Evolutionary conservation across 2,888 invertebrate species (phyloP).

Genomic region (Drosophila kanekoi): DNA sequence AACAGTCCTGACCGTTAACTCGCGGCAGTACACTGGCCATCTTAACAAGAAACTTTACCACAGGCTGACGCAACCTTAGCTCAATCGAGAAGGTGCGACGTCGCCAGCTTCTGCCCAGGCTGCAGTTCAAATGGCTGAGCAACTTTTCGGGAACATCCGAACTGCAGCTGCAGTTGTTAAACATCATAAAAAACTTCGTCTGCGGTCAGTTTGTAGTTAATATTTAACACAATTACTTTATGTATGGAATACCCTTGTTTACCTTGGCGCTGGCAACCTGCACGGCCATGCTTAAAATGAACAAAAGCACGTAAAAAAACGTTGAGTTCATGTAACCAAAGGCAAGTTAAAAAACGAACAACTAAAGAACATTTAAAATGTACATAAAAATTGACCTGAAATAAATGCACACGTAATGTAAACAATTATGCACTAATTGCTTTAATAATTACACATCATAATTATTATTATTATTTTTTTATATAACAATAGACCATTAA

Average conservation of each 20-base stretch:
- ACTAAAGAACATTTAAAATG: not conserved
- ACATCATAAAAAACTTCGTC: not conserved
- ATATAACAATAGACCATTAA: not conserved
- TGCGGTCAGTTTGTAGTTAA: not conserved
- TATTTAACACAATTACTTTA: not conserved
- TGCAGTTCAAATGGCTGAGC: slow-evolving; percentile 2
- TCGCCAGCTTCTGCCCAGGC: not conserved
- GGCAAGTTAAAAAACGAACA: not conserved
- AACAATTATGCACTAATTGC: slow-evolving; percentile 8
- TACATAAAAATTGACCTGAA: not conserved
- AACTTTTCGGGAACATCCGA: slow-evolving; percentile 31
- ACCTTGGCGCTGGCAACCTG: not conserved
- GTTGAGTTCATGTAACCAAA: not conserved
- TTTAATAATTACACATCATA: slow-evolving; percentile 2
- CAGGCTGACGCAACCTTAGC: not conserved
- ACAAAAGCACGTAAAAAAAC: not conserved
- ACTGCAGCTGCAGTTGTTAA: slow-evolving; percentile 17
- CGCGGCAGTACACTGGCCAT: slow-evolving; percentile 47
- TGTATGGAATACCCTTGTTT: not conserved
- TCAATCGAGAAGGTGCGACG: not conserved
- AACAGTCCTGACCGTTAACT: slow-evolving; percentile 17
- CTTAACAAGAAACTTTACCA: slow-evolving; percentile 26
- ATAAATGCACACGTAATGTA: not conserved
- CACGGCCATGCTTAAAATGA: not conserved
- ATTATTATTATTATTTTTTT: not conserved